Conservation (phyloP, 2,797 vertebrate species). For the Gallinago stenura region DNA sequence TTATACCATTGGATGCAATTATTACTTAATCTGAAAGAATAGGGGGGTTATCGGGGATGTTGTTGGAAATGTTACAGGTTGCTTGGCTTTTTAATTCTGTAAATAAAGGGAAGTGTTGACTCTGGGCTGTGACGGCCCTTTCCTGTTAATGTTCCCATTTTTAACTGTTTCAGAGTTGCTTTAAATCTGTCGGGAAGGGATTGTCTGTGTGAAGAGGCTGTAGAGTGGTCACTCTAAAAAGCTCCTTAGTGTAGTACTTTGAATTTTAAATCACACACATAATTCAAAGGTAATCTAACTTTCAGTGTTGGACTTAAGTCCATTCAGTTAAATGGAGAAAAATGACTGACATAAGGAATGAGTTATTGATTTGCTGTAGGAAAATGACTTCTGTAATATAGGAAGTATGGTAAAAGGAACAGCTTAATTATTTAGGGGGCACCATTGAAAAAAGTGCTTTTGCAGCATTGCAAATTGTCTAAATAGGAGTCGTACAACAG, state of each 20-base stretch:
- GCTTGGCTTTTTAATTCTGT: conserved; percentile 33
- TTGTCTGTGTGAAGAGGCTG: conserved; percentile 77
- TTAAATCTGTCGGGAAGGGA: conserved; percentile 84
- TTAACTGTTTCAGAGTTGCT: conserved; percentile 71
- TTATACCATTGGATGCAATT: not conserved
- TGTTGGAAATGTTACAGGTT: not conserved
- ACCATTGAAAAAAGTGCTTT: conserved; percentile 78
- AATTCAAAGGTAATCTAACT: conserved; percentile 96
- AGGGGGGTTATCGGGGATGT: not conserved
- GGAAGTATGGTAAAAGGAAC: conserved; percentile 84
- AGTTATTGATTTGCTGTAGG: conserved; percentile 84
- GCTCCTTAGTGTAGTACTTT: conserved; percentile 91
- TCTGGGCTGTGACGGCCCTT: not conserved
- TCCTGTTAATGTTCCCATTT: conserved; percentile 2
- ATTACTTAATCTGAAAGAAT: not conserved
- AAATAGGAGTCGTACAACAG: conserved; percentile 48
- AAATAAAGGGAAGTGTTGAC: not conserved
- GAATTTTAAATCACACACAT: conserved; percentile 95
- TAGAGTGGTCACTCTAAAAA: conserved; percentile 85
- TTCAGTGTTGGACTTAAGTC: conserved; percentile 86
- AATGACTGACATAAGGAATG: conserved; percentile 82
- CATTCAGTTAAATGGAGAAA: conserved; percentile 91
- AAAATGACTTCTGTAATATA: conserved; percentile 83
- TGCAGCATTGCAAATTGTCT: conserved; percentile 77
- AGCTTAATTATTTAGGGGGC: conserved; percentile 85